Conservation (phyloP, 1,140 invertebrate genomes). For the Melanaphis sacchari region DNA sequence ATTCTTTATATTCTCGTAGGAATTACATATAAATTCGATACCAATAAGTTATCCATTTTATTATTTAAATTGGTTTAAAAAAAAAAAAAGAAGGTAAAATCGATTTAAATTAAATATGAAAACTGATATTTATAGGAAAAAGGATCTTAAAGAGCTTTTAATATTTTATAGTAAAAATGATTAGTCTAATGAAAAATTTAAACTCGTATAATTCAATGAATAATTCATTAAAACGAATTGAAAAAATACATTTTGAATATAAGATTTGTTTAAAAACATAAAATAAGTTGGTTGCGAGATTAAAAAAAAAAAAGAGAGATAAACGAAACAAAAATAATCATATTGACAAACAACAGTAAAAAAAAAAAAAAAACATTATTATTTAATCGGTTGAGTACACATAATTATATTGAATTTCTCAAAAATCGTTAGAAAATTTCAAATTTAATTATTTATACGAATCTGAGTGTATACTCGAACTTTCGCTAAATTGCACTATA, state of each 20-base stretch:
- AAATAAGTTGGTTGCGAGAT: background rate
- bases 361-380: background rate
- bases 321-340: slow-evolving; percentile 11
- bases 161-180: slow-evolving; percentile 23
- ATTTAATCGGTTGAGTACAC: slow-evolving; percentile 11
- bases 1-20: background rate
- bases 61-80: background rate
- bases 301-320: background rate
- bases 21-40: background rate
- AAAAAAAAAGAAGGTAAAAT: background rate
- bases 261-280: slow-evolving; percentile 20
- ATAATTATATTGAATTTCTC: background rate
- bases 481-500: background rate
- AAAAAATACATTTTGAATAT: slow-evolving; percentile 37
- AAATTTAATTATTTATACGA: background rate
- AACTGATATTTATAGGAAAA: background rate
- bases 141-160: background rate
- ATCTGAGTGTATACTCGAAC: background rate
- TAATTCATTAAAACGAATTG: slow-evolving; percentile 27
- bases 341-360: background rate
- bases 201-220: background rate
- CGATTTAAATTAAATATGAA: background rate
- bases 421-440: background rate
- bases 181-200: slow-evolving; percentile 32
- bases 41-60: background rate